phyloP scores from a whole-genome alignment of 2,797 vertebrate genomes.

The Oreochromis mossambicus region DNA sequence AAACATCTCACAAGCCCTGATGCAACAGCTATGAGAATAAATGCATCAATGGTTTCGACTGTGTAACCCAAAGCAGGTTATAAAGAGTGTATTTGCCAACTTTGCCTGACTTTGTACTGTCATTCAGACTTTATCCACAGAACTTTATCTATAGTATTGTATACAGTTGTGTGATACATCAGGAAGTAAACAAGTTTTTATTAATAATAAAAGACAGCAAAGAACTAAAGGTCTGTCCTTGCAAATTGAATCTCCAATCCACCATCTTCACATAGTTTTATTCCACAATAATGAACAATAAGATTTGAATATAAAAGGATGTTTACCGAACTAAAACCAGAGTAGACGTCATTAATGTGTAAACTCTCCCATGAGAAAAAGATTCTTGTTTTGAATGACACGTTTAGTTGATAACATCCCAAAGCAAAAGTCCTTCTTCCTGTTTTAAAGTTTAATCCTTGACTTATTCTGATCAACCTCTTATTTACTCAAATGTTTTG shows the following conservation, averaged over 20 bases:
- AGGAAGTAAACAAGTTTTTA: neutral
- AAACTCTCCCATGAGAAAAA: neutral
- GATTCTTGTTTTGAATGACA: conserved; percentile 10
- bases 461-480: conserved; percentile 2
- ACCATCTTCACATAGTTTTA: neutral
- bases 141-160: neutral
- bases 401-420: conserved; percentile 9
- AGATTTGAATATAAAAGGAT: neutral
- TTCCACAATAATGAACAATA: neutral
- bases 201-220: neutral
- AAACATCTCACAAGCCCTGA: neutral
- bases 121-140: rapidly evolving
- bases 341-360: neutral
- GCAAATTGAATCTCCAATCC: neutral
- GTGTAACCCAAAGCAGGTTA: neutral
- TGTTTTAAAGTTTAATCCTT: conserved; percentile 1
- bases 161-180: neutral
- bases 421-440: neutral
- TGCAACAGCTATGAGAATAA: neutral
- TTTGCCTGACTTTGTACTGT: neutral
- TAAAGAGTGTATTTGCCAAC: neutral
- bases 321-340: neutral
- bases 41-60: neutral
- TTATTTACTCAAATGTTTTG: neutral
- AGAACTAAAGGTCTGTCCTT: neutral